Evolutionary conservation across 2,888 invertebrate species (phyloP).

Genomic region (Cyrtodaria siliqua): DNA sequence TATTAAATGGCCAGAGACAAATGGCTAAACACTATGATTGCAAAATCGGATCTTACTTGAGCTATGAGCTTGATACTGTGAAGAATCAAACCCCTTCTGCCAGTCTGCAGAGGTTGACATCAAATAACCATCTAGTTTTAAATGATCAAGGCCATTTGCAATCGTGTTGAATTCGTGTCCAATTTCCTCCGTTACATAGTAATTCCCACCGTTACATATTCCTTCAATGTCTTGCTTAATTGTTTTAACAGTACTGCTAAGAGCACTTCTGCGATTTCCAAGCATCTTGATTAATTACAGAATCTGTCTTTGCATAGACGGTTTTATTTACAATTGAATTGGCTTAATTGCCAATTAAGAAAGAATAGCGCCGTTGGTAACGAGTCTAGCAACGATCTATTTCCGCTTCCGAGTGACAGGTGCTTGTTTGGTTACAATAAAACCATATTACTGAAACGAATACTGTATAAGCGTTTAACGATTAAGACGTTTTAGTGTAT

Average conservation of each 20-base stretch:
- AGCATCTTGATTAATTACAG: slow-evolving; percentile 32
- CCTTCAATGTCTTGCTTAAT: slow-evolving; percentile 71
- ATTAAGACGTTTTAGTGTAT: no score
- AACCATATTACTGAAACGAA: background rate
- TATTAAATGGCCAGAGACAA: no score
- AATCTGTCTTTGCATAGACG: slow-evolving; percentile 4
- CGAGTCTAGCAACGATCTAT: slow-evolving; percentile 53
- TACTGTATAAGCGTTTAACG: background rate
- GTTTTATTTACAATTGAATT: slow-evolving; percentile 22
- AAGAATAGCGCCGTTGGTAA: slow-evolving; percentile 61
- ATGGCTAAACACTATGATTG: background rate
- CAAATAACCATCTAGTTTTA: slow-evolving; percentile 81
- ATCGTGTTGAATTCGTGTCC: slow-evolving; percentile 78
- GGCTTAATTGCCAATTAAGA: slow-evolving; percentile 51
- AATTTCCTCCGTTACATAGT: slow-evolving; percentile 83
- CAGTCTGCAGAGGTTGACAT: slow-evolving; percentile 76
- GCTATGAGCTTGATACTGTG: slow-evolving; percentile 47
- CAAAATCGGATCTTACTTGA: slow-evolving; percentile 65
- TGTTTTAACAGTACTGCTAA: slow-evolving; percentile 52
- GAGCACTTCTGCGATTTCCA: slow-evolving; percentile 42
- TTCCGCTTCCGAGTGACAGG: slow-evolving; percentile 52
- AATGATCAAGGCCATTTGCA: slow-evolving; percentile 81
- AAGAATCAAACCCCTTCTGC: slow-evolving; percentile 68
- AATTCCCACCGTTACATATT: slow-evolving; percentile 77
- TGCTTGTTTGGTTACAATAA: slow-evolving; percentile 20